Conservation (phyloP, 2,888 invertebrate species). For the Dimorphilus gyrociliatus region DNA sequence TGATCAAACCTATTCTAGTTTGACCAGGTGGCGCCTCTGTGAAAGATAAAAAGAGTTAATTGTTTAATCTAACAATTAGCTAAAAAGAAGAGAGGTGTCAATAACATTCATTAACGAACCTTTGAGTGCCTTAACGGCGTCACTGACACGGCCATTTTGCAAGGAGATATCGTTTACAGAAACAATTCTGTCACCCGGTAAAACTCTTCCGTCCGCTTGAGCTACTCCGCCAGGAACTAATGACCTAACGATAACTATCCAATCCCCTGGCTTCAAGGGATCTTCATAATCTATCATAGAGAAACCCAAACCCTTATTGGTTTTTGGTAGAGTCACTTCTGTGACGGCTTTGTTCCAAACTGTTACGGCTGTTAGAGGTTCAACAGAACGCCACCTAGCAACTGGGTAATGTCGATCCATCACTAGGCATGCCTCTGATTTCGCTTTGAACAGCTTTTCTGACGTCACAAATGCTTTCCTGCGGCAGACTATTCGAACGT, state of each 20-base stretch:
- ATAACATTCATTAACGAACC: too few relatives aligned
- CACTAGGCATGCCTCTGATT: too few relatives aligned
- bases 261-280: slow-evolving; percentile 73
- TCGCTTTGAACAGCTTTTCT: too few relatives aligned
- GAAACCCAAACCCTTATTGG: slow-evolving; percentile 85
- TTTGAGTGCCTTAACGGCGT: slow-evolving; percentile 50
- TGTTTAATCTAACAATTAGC: too few relatives aligned
- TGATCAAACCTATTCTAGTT: slow-evolving; percentile 85
- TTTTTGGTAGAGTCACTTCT: slow-evolving; percentile 44
- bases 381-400: too few relatives aligned
- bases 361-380: too few relatives aligned
- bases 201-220: slow-evolving; percentile 75
- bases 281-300: slow-evolving; percentile 69
- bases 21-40: slow-evolving; percentile 69
- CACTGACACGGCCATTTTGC: slow-evolving; percentile 79
- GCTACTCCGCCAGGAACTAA: slow-evolving; percentile 90
- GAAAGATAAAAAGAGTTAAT: too few relatives aligned
- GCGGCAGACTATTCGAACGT: slow-evolving; percentile 73
- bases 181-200: slow-evolving; percentile 67
- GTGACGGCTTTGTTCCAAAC: too few relatives aligned
- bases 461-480: slow-evolving; percentile 21
- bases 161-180: slow-evolving; percentile 68
- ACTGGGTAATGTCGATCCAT: too few relatives aligned
- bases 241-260: slow-evolving; percentile 84
- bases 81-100: too few relatives aligned